These are phyloP conservation scores for Cyanistes caeruleus DNA, from an alignment of 2,113 vertebrate species.

Conservation along the genomic window DNA sequence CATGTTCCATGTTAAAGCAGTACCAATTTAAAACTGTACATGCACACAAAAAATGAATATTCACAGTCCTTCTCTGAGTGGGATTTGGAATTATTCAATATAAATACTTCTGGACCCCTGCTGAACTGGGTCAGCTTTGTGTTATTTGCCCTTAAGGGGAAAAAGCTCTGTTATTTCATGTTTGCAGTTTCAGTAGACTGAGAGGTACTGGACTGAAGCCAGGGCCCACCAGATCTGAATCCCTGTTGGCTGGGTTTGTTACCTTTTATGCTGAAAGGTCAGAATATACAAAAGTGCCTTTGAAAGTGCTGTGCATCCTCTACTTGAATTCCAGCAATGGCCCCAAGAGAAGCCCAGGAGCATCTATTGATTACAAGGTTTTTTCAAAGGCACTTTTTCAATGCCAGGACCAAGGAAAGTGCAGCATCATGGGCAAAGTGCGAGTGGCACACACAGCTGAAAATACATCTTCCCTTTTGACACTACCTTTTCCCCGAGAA, in stretches of 20 bases:
- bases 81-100: not conserved
- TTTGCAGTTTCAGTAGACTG: constrained; percentile 16
- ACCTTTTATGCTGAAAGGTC: constrained; percentile 42
- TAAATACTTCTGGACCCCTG: not conserved
- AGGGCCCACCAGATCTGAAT: not conserved
- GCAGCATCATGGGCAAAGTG: not conserved
- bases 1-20: not conserved
- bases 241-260: constrained; percentile 16
- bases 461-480: not conserved
- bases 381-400: constrained; percentile 49
- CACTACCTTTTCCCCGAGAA: not conserved
- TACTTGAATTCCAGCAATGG: not conserved
- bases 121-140: not conserved
- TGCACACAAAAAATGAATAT: not conserved
- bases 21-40: not conserved
- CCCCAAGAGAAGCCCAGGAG: constrained; percentile 48
- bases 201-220: not conserved
- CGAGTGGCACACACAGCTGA: not conserved
- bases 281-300: constrained; percentile 43
- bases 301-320: constrained; percentile 27
- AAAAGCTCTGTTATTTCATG: not conserved
- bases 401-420: not conserved
- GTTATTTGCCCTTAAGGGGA: constrained; percentile 16
- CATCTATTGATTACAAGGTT: constrained; percentile 33
- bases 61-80: not conserved